phyloP scores from a whole-genome alignment of 2,113 vertebrate species.

The Anarhynchus alexandrinus region DNA sequence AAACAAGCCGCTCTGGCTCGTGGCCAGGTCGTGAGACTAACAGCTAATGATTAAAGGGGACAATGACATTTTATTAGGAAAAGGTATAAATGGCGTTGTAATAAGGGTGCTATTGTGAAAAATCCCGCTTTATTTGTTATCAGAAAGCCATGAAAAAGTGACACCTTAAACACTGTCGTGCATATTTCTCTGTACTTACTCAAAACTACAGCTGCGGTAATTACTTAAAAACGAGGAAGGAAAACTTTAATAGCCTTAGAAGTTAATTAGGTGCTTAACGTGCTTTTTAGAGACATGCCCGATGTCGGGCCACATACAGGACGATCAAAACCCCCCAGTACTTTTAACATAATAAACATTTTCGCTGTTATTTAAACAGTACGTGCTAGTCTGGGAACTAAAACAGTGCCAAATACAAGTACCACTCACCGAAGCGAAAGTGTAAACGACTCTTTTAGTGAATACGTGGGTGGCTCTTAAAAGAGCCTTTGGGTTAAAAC shows the following conservation, averaged over 20 bases:
- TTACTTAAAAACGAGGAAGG: rapidly evolving
- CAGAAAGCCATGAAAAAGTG: rapidly evolving
- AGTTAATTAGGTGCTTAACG: neutral
- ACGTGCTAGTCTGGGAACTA: rapidly evolving
- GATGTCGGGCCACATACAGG: rapidly evolving
- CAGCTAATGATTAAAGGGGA: neutral
- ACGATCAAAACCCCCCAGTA: rapidly evolving
- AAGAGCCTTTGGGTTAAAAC: slow-evolving; percentile 69
- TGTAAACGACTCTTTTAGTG: slow-evolving; percentile 33
- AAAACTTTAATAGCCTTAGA: neutral
- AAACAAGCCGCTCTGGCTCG: neutral
- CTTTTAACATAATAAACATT: rapidly evolving
- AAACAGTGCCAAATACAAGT: rapidly evolving
- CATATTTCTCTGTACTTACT: too few relatives aligned
- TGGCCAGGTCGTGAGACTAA: rapidly evolving
- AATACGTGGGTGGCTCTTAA: slow-evolving; percentile 61
- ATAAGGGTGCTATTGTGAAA: too few relatives aligned
- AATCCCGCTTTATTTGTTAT: neutral
- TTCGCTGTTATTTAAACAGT: too few relatives aligned
- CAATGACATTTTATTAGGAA: neutral
- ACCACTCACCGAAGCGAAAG: neutral
- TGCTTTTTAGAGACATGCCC: neutral
- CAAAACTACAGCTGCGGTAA: too few relatives aligned
- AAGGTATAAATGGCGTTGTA: rapidly evolving
- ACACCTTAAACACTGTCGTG: rapidly evolving